Evolutionary conservation across 92 coral and sea anemone species (phyloP).

Genomic region (Isaurus tuberculatus): DNA sequence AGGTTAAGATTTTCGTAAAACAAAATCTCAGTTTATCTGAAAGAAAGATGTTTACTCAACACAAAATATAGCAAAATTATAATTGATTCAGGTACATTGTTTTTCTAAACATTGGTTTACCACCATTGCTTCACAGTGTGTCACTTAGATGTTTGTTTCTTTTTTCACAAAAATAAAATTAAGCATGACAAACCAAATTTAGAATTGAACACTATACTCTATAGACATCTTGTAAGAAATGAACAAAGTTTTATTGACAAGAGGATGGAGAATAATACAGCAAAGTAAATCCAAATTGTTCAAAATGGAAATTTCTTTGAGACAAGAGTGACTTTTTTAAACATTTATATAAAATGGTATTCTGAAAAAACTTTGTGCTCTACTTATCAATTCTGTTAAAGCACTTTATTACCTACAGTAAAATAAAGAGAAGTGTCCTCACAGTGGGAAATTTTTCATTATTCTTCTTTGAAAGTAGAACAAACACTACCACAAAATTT

Average conservation of each 20-base stretch:
- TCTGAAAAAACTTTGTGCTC: background rate
- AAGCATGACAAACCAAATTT: background rate
- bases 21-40: background rate
- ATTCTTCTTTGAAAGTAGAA: too few relatives aligned
- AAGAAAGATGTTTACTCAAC: background rate
- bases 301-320: background rate
- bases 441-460: too few relatives aligned
- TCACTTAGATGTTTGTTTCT: background rate
- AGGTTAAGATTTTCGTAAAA: background rate
- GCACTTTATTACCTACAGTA: too few relatives aligned
- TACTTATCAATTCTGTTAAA: too few relatives aligned
- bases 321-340: background rate
- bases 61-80: background rate
- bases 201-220: background rate
- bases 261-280: background rate
- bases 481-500: too few relatives aligned
- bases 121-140: constrained; percentile 16
- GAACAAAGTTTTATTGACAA: background rate
- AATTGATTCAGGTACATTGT: constrained; percentile 8
- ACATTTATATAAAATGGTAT: background rate
- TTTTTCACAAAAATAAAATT: constrained; percentile 6
- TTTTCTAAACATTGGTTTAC: constrained; percentile 19
- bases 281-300: background rate
- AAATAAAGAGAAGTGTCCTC: too few relatives aligned
- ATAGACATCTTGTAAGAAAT: too few relatives aligned